phyloP scores from a whole-genome alignment of 2,888 invertebrate species.

The Oscheius onirici region DNA sequence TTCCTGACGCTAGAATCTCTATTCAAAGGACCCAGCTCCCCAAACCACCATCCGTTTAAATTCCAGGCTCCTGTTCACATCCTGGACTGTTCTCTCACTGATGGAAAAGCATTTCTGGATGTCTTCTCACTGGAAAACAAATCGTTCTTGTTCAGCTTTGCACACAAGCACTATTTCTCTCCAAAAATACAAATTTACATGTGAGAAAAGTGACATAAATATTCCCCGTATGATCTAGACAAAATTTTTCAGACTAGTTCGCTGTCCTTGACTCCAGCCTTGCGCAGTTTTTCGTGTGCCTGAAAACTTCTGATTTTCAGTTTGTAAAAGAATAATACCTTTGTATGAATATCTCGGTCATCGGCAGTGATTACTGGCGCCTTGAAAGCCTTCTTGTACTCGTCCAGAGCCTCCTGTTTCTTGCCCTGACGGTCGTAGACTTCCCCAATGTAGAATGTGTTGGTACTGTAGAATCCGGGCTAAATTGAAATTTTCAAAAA shows the following conservation, averaged over 20 bases:
- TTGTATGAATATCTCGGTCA: slow-evolving; percentile 48
- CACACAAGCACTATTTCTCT: no score
- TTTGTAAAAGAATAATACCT: slow-evolving; percentile 1
- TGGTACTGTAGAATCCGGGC: slow-evolving; percentile 68
- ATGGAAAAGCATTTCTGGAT: no score
- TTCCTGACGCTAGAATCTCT: no score
- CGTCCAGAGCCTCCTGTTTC: slow-evolving; percentile 54
- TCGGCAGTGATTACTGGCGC: slow-evolving; percentile 54
- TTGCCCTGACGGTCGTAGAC: slow-evolving; percentile 57
- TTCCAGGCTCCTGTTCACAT: no score
- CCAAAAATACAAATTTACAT: no score
- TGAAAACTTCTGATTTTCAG: slow-evolving; percentile 23
- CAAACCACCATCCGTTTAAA: no score
- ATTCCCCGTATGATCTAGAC: no score
- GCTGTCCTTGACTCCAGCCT: slow-evolving; percentile 43
- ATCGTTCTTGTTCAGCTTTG: no score
- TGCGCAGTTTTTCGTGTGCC: slow-evolving; percentile 49
- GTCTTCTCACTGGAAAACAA: no score
- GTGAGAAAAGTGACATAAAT: no score
- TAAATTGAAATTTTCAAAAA: slow-evolving; percentile 42
- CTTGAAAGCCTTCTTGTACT: slow-evolving; percentile 52
- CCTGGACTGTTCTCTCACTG: no score
- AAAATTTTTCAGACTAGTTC: slow-evolving; percentile 37
- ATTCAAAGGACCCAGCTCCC: no score
- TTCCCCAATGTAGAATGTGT: slow-evolving; percentile 66